A percentile compares a stretch with the other conserved stretches of the same genome.
Conservation (phyloP, 2,888 invertebrate species). For the Bruchidius siliquastri region DNA sequence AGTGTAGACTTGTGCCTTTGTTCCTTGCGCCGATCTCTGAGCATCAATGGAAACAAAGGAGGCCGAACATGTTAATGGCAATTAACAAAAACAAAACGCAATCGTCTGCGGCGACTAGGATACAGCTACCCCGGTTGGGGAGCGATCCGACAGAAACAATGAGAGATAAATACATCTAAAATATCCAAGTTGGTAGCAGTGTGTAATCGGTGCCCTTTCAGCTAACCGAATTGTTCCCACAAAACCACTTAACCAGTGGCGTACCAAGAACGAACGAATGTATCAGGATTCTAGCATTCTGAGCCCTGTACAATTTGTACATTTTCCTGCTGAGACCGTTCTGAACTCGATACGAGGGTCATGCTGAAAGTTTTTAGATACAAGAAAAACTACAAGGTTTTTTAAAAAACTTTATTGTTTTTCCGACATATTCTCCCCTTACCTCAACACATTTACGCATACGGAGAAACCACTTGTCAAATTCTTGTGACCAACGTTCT, state of each 20-base stretch:
- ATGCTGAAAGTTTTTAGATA: no score
- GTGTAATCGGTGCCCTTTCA: conserved; percentile 18
- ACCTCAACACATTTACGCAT: no score
- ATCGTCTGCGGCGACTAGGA: conserved; percentile 16
- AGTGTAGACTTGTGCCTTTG: not conserved
- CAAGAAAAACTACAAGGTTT: no score
- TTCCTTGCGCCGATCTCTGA: not conserved
- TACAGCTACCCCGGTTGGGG: conserved; percentile 27
- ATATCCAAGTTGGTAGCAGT: conserved; percentile 32
- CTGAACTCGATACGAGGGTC: no score
- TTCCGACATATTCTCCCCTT: no score
- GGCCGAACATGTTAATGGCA: conserved; percentile 35
- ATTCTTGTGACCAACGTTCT: no score
- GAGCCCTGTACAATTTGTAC: no score
- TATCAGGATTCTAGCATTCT: no score
- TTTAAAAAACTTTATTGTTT: no score
- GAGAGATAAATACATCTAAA: conserved; percentile 39
- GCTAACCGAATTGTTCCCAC: not conserved
- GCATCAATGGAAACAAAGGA: conserved; percentile 11
- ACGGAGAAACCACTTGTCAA: no score
- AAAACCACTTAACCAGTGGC: not conserved
- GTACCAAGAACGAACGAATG: not conserved
- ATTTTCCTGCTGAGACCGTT: no score
- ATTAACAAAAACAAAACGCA: conserved; percentile 36
- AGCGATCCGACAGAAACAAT: conserved; percentile 33